Evolutionary conservation across 2,797 vertebrate species (phyloP).

Genomic region (Sarcoramphus papa): DNA sequence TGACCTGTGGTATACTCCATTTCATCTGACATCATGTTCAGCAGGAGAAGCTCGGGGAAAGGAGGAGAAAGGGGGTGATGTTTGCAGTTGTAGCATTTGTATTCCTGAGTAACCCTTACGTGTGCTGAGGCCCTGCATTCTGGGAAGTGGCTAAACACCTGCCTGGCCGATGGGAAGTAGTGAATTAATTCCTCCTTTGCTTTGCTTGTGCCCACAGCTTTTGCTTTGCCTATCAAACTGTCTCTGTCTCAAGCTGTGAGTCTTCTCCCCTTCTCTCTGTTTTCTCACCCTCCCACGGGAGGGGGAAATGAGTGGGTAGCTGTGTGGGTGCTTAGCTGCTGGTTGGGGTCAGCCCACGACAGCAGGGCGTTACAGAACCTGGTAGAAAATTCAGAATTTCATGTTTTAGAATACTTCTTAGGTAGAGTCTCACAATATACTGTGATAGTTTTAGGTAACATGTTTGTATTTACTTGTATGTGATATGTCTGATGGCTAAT

Average conservation of each 20-base stretch:
- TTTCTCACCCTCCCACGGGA: background rate
- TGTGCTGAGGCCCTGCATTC: background rate
- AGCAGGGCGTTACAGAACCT: background rate
- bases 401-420: background rate
- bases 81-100: background rate
- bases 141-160: background rate
- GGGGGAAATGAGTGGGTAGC: too few relatives aligned
- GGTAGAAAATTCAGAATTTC: background rate
- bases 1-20: fast-evolving
- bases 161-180: background rate
- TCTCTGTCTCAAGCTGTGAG: background rate
- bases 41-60: background rate
- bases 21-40: background rate
- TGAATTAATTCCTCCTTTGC: background rate
- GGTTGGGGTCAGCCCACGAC: background rate
- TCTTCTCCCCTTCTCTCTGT: background rate
- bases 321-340: background rate
- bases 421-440: background rate
- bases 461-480: background rate
- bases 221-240: background rate
- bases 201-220: background rate
- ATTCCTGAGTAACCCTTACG: background rate
- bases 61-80: background rate
- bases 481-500: background rate
- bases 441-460: background rate